Conservation (phyloP, 2,113 vertebrate genomes). For the Centropus bengalensis region DNA sequence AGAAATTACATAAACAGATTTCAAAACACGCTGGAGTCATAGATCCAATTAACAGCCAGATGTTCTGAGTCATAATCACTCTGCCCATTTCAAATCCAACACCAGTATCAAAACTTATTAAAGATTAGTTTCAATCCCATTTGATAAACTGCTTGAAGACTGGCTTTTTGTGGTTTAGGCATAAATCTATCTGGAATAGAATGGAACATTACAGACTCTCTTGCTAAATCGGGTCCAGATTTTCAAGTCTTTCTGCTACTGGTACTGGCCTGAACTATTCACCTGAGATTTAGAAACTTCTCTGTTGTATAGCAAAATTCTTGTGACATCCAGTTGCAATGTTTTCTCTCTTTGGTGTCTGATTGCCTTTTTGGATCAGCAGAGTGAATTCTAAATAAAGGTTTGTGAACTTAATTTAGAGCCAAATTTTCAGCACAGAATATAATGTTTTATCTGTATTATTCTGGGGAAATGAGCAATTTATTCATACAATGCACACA, state of each 20-base stretch:
- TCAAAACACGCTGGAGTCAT: background rate
- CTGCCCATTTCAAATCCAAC: background rate
- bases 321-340: background rate
- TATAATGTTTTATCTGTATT: background rate
- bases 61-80: background rate
- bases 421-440: background rate
- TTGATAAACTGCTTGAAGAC: background rate
- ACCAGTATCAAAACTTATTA: background rate
- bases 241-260: background rate
- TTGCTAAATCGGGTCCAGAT: background rate
- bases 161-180: background rate
- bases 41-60: background rate
- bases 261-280: background rate
- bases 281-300: background rate
- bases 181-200: background rate
- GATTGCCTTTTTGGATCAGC: background rate
- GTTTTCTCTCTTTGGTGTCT: background rate
- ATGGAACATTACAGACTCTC: background rate
- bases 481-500: background rate
- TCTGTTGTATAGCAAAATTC: background rate
- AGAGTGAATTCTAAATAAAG: background rate
- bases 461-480: background rate
- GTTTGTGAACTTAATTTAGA: background rate
- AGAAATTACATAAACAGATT: background rate
- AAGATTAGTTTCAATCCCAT: background rate